Evolutionary conservation across 2,888 invertebrate genomes (phyloP), one percentile per base, ranked within the genome.

Genomic region (Cosmorhoe ocellata): DNA sequence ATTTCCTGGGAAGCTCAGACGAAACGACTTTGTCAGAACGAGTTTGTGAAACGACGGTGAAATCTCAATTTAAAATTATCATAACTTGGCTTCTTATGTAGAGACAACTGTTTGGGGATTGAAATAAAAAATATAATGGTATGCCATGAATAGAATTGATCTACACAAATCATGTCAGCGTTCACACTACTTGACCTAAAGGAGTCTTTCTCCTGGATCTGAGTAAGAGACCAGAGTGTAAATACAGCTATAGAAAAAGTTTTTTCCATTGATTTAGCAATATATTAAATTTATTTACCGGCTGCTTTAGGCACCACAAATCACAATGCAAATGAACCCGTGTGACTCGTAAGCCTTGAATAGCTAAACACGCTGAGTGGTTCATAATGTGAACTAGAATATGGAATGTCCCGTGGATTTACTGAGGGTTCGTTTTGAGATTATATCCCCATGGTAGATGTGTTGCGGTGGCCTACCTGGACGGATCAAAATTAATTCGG

Each of bases 21-120:
- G 37, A 26, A 26, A 11, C 36, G 27, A 49, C 26, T 24, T 22
- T 34, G 40, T 45, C 40, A 26, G 8, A 51, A 37, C 27, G 30
- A 31, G 27, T 45, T 45, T 44, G 24, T 26, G 24, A 27, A 31
- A 31, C 36, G 38, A 32, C 39, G 10, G 31, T 28, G 36, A 41
- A 51, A 46, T 51, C 37, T 22, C 31, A 28, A 51, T 37, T 51
- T 39, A 44, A 24, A 44, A 39, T 39, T 39, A 48, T 13, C 31
- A 31, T 14, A 34, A 34, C 26, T 41, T 36, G 34, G 28, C 28
- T 30, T 22, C 11, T 28, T 27, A 27, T 36, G 28, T 22, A 27
- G 8, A 18, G 34, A 42, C 33, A 34, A 27, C 3, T 43, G 10
- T 12, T 26, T 14, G n/a, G 27, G 28, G 10, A 28, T 36, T 5